Percentiles rank a stretch among this genome's conserved stretches.
Conservation (phyloP, 2,113 vertebrate species). For the Tenrec ecaudatus region DNA sequence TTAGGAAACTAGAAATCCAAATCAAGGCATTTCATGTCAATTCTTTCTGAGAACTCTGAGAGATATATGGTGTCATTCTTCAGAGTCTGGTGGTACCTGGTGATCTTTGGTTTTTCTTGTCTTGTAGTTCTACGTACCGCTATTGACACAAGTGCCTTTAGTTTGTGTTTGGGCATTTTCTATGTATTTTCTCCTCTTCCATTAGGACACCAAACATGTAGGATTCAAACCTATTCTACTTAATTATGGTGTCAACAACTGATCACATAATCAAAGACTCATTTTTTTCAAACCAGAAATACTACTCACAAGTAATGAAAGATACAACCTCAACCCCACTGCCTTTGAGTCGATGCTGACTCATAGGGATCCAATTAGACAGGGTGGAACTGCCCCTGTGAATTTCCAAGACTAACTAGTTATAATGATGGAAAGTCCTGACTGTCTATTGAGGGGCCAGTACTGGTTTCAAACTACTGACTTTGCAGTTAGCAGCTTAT, state of each 20-base stretch:
- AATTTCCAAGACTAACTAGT: too few species aligned
- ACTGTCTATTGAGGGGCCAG: too few species aligned
- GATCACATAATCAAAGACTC: neutral
- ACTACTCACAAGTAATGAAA: neutral
- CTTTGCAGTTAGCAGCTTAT: too few species aligned
- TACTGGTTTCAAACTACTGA: too few species aligned
- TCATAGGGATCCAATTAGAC: too few species aligned
- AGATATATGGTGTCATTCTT: neutral
- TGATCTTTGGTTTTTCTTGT: neutral
- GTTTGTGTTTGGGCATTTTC: neutral
- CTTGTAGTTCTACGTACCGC: neutral
- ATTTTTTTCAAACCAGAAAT: neutral
- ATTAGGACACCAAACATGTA: neutral
- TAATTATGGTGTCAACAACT: neutral
- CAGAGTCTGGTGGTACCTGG: neutral
- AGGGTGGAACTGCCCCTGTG: too few species aligned
- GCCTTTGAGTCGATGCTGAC: too few species aligned
- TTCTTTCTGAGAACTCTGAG: neutral
- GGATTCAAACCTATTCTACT: neutral
- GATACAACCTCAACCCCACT: neutral
- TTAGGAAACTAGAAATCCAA: neutral
- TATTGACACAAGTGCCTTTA: neutral
- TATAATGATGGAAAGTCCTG: too few species aligned
- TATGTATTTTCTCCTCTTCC: neutral
- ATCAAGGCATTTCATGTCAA: neutral